Percentiles rank a stretch among this genome's conserved stretches.
These are phyloP conservation scores for Drosophila lacicola DNA, from an alignment of 2,888 invertebrate species.

Conservation along the genomic window DNA sequence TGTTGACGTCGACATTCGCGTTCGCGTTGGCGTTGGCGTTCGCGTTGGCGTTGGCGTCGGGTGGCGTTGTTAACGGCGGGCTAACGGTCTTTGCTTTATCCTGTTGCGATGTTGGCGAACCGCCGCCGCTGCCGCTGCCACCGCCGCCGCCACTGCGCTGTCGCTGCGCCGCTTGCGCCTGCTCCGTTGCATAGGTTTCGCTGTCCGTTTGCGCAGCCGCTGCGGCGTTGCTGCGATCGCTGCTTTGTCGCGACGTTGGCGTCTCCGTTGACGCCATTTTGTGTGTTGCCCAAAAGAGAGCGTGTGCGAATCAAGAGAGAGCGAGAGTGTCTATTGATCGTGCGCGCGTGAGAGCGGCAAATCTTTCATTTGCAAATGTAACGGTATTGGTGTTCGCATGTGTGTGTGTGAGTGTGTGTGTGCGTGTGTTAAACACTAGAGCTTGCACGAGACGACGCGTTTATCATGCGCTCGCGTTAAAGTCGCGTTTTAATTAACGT, in stretches of 20 bases:
- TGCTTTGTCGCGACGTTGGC: constrained; percentile 40
- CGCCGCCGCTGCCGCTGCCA: neutral
- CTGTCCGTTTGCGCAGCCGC: constrained; percentile 43
- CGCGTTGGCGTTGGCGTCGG: constrained; percentile 19
- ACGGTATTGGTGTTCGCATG: constrained; percentile 15
- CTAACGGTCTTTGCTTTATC: constrained; percentile 43
- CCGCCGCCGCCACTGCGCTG: constrained; percentile 64
- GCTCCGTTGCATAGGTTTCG: constrained; percentile 51
- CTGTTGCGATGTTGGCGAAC: constrained; percentile 27
- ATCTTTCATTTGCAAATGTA: constrained; percentile 4
- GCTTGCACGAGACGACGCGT: constrained; percentile 40
- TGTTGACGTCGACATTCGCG: neutral
- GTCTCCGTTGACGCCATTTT: constrained; percentile 67
- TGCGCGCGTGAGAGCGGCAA: constrained; percentile 12
- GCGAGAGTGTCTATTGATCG: constrained; percentile 38
- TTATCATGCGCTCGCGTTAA: constrained; percentile 25
- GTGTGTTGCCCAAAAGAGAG: constrained; percentile 12
- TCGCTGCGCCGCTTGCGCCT: constrained; percentile 66
- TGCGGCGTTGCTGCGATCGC: constrained; percentile 34
- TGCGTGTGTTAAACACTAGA: constrained; percentile 31
- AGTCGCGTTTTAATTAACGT: constrained; percentile 34
- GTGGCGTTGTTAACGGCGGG: constrained; percentile 19
- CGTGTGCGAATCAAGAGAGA: constrained; percentile 10
- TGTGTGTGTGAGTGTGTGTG: constrained; percentile 7
- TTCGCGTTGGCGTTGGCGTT: constrained; percentile 26